Evolutionary conservation across 1,140 invertebrate species (phyloP).

Genomic region (Procambarus clarkii): DNA sequence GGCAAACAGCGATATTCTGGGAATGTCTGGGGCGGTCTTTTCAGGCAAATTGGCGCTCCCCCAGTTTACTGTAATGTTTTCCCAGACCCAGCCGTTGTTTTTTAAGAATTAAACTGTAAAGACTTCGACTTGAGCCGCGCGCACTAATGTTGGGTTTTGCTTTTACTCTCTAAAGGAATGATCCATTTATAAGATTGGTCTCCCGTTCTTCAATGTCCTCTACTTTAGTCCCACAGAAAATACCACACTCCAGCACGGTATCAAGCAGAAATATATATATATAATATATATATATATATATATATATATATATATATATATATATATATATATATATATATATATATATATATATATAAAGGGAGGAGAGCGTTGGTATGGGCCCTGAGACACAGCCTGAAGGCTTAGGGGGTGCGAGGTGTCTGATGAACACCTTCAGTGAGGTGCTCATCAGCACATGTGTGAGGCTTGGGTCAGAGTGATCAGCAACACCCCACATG

Average conservation of each 20-base stretch:
- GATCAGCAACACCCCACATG: no score
- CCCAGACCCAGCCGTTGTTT: slow-evolving; percentile 31
- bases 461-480: no score
- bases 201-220: slow-evolving; percentile 13
- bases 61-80: slow-evolving; percentile 34
- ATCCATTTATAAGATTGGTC: slow-evolving; percentile 57
- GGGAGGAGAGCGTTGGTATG: no score
- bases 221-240: background rate
- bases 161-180: slow-evolving; percentile 4
- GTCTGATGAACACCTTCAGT: no score
- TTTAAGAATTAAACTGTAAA: slow-evolving; percentile 47
- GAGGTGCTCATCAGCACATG: no score
- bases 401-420: no score
- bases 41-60: slow-evolving; percentile 58
- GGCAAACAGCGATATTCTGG: slow-evolving; percentile 66
- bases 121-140: slow-evolving; percentile 37
- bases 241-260: background rate
- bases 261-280: background rate
- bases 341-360: slow-evolving; percentile 5
- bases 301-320: slow-evolving; percentile 16
- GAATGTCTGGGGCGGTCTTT: slow-evolving; percentile 53
- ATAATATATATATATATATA: background rate
- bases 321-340: slow-evolving; percentile 27
- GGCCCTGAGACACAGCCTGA: no score
- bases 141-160: slow-evolving; percentile 54